Conservation (phyloP, 1,140 invertebrate species). For the Orchestia grillus region DNA sequence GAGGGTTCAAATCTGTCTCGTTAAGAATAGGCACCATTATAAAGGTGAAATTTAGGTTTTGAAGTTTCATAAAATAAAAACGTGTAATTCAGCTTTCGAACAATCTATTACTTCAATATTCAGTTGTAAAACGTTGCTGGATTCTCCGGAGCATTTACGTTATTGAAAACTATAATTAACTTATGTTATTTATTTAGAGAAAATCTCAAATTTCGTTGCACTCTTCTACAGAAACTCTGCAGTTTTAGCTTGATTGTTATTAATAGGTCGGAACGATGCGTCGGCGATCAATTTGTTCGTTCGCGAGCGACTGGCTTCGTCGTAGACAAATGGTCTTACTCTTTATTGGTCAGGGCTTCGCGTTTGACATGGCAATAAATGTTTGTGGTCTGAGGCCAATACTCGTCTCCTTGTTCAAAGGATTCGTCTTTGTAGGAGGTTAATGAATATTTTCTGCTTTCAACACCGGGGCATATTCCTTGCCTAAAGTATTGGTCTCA, state of each 20-base stretch:
- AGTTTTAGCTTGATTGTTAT: background rate
- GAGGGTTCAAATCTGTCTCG: no score
- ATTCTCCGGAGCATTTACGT: no score
- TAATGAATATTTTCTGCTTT: background rate
- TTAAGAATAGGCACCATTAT: no score
- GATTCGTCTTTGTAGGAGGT: background rate
- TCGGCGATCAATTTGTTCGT: background rate
- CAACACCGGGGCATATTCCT: background rate
- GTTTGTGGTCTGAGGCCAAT: background rate
- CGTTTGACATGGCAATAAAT: slow-evolving; percentile 1
- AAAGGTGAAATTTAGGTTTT: no score
- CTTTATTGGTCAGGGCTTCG: background rate
- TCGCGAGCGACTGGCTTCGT: background rate
- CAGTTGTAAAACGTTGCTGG: no score
- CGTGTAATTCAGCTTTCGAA: no score
- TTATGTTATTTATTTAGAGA: background rate
- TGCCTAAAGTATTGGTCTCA: background rate
- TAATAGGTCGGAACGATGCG: background rate
- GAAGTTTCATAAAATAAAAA: no score
- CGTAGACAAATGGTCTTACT: background rate
- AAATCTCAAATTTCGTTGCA: background rate
- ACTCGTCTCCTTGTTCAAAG: background rate
- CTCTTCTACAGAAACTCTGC: background rate
- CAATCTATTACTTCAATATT: no score
- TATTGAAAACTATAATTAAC: no score